Evolutionary conservation across 2,797 vertebrate species (phyloP), one percentile per base, ranked within the genome.

Genomic region (Scomberomorus guttatus): DNA sequence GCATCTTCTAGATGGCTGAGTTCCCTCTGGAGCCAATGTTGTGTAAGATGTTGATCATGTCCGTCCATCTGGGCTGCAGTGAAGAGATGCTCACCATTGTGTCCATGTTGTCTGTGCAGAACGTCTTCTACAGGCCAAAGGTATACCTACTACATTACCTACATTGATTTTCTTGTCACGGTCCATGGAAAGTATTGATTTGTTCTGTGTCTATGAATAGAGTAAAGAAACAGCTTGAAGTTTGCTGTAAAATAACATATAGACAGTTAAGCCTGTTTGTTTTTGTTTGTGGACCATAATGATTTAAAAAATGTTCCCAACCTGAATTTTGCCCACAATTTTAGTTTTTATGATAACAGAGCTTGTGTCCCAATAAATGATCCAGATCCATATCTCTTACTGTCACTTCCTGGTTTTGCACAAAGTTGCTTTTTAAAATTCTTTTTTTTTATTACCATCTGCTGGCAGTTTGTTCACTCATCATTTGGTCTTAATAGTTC

Each of bases 21-120:
- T 99, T 99, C 81, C 98, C 98, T 34, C 91, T 99, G 95, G 98
- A 99, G 95, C 98, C 98, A 3, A 99, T 99, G 98, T 84, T 99
- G 85, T 99, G 98, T 82, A 99, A 99, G 95, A 99, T 99, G 98
- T 77, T 99, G 87, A 99, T 99, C 93, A 99, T 99, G 98, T 99
- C 98, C 0, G 98, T 99, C 65, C 98, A 99, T 12, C 92, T 99
- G 91, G 98, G 98, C 57, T 99, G 98, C 95, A 99, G 98, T 0
- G 98, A 99, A 72, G 98, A 99, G 89, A 99, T 99, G 98, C 60
- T 99, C 81, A 99, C 98, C 0, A 99, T 99, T 0, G 98, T 99
- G 13, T 99, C 98, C 6, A 99, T 99, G 98, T 91, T 99, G 56
- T 99, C 98, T 1, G 98, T 99, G 64, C 98, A 99, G 94, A 99